Evolutionary conservation across 2,888 invertebrate species (phyloP).

Genomic region (Entomobrya proxima): DNA sequence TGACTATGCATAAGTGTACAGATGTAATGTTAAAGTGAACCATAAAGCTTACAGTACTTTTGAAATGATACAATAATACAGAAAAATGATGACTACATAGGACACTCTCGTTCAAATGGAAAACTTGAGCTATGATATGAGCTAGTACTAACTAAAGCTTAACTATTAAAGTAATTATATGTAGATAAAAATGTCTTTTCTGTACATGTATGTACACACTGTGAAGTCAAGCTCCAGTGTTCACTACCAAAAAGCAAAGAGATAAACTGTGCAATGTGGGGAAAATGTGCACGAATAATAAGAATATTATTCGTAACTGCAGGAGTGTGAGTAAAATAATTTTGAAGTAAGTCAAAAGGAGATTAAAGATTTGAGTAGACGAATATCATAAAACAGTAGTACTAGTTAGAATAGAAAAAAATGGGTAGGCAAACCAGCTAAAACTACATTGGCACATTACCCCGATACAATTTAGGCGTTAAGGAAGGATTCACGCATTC

Average conservation of each 20-base stretch:
- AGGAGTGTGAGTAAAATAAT: too few species aligned
- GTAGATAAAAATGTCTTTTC: neutral
- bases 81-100: neutral
- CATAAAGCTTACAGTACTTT: neutral
- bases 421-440: neutral
- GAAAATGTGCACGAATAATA: too few species aligned
- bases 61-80: neutral
- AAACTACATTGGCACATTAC: neutral
- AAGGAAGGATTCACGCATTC: slow-evolving; percentile 52
- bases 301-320: too few species aligned
- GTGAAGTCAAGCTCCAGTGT: slow-evolving; percentile 45
- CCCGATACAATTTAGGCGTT: slow-evolving; percentile 14
- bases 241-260: neutral
- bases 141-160: too few species aligned
- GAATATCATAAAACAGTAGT: too few species aligned
- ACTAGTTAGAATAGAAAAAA: too few species aligned
- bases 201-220: too few species aligned
- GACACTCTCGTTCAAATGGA: neutral
- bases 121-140: neutral
- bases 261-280: too few species aligned
- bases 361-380: too few species aligned
- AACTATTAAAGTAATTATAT: too few species aligned
- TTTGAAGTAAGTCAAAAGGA: neutral
- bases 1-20: too few species aligned
- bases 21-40: neutral